A percentile compares a stretch with the other conserved stretches of the same genome.
Conservation (phyloP, 1,140 invertebrate species). For the Drosophila bocqueti region DNA sequence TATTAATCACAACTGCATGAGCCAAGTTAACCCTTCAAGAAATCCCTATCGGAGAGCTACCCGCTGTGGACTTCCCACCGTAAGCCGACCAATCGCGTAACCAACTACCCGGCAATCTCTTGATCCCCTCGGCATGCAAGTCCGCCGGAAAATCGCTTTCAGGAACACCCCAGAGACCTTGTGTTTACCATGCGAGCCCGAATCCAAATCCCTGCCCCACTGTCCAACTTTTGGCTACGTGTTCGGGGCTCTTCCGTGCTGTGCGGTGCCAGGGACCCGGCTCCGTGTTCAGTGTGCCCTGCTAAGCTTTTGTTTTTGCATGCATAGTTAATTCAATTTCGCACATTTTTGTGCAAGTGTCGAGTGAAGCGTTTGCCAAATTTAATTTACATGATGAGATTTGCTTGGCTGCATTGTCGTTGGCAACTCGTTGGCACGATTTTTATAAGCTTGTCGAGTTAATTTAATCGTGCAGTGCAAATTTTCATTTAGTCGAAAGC, state of each 20-base stretch:
- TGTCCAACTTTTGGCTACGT: conserved; percentile 65
- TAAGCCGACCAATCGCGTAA: conserved; percentile 21
- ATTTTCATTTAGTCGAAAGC: conserved; percentile 68
- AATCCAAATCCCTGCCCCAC: conserved; percentile 21
- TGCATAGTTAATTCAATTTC: conserved; percentile 83
- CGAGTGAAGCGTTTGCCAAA: conserved; percentile 76
- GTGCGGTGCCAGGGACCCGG: conserved; percentile 3
- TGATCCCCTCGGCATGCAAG: conserved; percentile 32
- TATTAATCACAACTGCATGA: neutral
- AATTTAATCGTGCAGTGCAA: conserved; percentile 75
- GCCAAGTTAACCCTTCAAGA: conserved; percentile 8
- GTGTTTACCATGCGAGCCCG: conserved; percentile 34
- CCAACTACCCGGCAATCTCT: conserved; percentile 37
- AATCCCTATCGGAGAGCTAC: conserved; percentile 7
- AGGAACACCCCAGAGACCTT: conserved; percentile 39
- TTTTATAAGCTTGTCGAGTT: conserved; percentile 76
- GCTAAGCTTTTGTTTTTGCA: conserved; percentile 61
- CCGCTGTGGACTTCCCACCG: conserved; percentile 6
- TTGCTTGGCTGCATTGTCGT: conserved; percentile 75
- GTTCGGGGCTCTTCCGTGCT: conserved; percentile 23
- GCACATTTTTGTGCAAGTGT: conserved; percentile 80
- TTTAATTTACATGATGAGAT: conserved; percentile 83
- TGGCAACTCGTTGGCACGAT: conserved; percentile 78
- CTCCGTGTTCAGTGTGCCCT: conserved; percentile 16
- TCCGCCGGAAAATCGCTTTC: conserved; percentile 34